Percentiles rank a stretch among this genome's conserved stretches.
These are phyloP conservation scores for Hofmannophila pseudospretella DNA, from an alignment of 2,888 invertebrate genomes.

Conservation along the genomic window DNA sequence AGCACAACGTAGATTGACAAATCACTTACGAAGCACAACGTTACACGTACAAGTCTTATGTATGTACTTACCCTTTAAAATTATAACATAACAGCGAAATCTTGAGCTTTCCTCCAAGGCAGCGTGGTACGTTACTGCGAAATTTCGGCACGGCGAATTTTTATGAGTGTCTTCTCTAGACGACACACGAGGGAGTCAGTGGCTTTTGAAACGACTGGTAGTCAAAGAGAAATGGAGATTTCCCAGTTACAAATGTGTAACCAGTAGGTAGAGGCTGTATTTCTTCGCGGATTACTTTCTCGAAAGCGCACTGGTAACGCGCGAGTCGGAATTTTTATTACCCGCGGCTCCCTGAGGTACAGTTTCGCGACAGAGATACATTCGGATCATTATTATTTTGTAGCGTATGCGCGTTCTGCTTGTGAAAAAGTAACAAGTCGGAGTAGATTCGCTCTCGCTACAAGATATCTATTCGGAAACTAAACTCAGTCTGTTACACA, in stretches of 20 bases:
- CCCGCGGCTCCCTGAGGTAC: slow-evolving; percentile 56
- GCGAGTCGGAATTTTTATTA: slow-evolving; percentile 68
- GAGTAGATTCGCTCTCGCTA: background rate
- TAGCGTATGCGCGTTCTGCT: slow-evolving; percentile 36
- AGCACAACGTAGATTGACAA: too few species aligned
- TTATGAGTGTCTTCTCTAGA: slow-evolving; percentile 66
- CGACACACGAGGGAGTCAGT: slow-evolving; percentile 65
- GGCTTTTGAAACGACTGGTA: slow-evolving; percentile 68
- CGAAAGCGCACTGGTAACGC: slow-evolving; percentile 62
- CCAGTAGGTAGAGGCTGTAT: slow-evolving; percentile 64
- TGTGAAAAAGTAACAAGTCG: slow-evolving; percentile 18
- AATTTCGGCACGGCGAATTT: slow-evolving; percentile 66
- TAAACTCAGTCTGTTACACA: too few species aligned
- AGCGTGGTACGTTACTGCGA: slow-evolving; percentile 40
- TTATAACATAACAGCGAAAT: slow-evolving; percentile 45
- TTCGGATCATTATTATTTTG: slow-evolving; percentile 59
- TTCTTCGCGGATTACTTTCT: slow-evolving; percentile 71
- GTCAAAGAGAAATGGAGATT: slow-evolving; percentile 76
- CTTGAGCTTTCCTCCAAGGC: slow-evolving; percentile 32
- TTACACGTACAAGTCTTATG: slow-evolving; percentile 5
- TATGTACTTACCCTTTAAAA: slow-evolving; percentile 7
- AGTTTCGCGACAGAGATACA: slow-evolving; percentile 62
- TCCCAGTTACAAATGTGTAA: slow-evolving; percentile 72
- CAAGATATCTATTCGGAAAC: too few species aligned
- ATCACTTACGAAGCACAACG: background rate